Evolutionary conservation across 2,113 vertebrate genomes (phyloP).

Genomic region (Chiloscyllium plagiosum): DNA sequence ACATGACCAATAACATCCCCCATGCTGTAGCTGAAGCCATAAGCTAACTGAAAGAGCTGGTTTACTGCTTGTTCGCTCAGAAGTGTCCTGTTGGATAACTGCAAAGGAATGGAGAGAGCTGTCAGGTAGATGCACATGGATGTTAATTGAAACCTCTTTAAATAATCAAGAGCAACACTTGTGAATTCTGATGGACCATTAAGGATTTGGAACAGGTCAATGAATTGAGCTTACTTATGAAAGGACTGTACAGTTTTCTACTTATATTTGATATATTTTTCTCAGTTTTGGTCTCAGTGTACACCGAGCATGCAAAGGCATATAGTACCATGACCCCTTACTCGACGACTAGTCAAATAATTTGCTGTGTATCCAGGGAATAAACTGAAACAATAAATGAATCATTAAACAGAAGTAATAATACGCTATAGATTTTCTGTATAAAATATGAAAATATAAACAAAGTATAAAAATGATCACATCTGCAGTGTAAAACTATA

Average conservation of each 20-base stretch:
- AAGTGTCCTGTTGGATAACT: not conserved
- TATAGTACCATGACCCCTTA: not conserved
- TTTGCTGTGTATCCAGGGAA: not conserved
- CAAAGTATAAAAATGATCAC: not conserved
- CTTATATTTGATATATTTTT: not conserved
- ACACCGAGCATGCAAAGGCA: not conserved
- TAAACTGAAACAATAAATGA: not conserved
- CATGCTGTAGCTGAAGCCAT: not conserved
- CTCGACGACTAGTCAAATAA: not conserved
- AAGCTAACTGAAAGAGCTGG: not conserved
- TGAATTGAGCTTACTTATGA: not conserved
- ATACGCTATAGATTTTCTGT: not conserved
- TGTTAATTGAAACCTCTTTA: not conserved
- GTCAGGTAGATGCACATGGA: not conserved
- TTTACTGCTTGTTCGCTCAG: not conserved
- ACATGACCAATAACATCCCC: not conserved
- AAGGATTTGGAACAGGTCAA: not conserved
- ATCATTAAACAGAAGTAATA: not conserved
- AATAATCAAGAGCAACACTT: not conserved
- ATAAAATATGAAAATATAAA: no score
- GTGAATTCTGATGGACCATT: not conserved
- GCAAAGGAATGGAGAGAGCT: not conserved
- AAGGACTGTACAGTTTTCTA: not conserved
- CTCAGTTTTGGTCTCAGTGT: not conserved
- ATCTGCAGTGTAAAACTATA: not conserved